These are phyloP conservation scores for Synanthedon tipuliformis DNA, from an alignment of 2,888 invertebrate genomes.

Conservation along the genomic window DNA sequence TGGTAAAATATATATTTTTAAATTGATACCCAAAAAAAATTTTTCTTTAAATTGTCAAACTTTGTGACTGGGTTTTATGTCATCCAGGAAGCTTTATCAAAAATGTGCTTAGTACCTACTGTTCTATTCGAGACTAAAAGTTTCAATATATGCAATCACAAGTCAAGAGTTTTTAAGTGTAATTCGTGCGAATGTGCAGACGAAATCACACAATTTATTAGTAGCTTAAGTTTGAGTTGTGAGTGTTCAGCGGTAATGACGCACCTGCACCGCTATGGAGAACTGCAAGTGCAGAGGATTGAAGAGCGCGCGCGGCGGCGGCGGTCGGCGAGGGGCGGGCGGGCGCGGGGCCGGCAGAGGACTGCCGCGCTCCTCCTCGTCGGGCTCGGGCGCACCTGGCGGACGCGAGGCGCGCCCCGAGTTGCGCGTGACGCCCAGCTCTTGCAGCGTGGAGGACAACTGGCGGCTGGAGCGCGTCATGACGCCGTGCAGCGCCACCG, in stretches of 20 bases:
- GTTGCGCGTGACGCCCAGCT: constrained; percentile 84
- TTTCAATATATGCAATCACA: too few species aligned
- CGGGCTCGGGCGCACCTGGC: constrained; percentile 52
- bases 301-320: constrained; percentile 67
- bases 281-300: constrained; percentile 91
- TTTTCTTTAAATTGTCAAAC: too few species aligned
- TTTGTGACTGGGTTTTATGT: too few species aligned
- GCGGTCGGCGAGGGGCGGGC: constrained; percentile 19
- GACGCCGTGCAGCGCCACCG: constrained; percentile 97
- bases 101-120: too few species aligned
- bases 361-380: constrained; percentile 69
- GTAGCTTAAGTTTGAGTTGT: background rate
- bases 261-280: constrained; percentile 80
- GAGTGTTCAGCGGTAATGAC: background rate
- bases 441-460: constrained; percentile 91
- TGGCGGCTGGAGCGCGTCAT: constrained; percentile 95
- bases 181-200: background rate
- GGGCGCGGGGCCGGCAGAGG: constrained; percentile 39
- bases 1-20: too few species aligned
- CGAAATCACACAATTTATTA: background rate
- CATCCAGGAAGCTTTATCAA: too few species aligned
- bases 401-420: constrained; percentile 19
- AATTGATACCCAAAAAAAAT: too few species aligned
- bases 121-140: too few species aligned
- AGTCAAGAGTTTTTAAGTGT: too few species aligned